phyloP scores from a whole-genome alignment of 2,113 vertebrate genomes.

The Rhinopomastus cyanomelas region DNA sequence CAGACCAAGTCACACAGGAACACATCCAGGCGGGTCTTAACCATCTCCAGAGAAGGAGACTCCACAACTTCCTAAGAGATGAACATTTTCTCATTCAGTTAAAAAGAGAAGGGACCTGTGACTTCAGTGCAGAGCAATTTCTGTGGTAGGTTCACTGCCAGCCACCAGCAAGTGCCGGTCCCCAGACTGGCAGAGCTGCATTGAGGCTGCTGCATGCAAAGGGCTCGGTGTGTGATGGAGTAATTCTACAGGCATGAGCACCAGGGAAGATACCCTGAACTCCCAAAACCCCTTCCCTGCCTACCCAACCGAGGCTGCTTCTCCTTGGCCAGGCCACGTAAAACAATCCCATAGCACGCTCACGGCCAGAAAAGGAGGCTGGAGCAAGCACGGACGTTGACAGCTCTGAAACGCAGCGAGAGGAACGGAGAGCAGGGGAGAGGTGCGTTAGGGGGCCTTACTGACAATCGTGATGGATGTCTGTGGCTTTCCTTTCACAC shows the following conservation, averaged over 20 bases:
- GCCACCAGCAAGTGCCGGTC: fast-evolving
- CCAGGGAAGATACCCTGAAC: background rate
- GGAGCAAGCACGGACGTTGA: background rate
- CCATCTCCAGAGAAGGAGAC: too few relatives aligned
- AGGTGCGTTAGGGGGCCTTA: background rate
- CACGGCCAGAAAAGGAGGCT: constrained; percentile 7
- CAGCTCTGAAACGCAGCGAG: constrained; percentile 6
- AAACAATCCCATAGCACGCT: background rate
- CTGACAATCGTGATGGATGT: constrained; percentile 62
- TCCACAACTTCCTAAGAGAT: background rate
- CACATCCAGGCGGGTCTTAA: too few relatives aligned
- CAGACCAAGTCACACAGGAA: too few relatives aligned
- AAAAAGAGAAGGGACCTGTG: background rate
- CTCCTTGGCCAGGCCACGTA: background rate
- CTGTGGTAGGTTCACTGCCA: background rate
- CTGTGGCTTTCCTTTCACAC: constrained; percentile 60
- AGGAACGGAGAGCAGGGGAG: background rate
- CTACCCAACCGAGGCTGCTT: background rate
- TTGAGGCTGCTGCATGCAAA: background rate
- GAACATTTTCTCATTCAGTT: background rate
- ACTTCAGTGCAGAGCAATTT: background rate
- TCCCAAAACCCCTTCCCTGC: background rate
- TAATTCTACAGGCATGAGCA: background rate
- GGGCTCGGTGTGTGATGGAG: background rate
- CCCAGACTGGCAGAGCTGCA: background rate